These are phyloP conservation scores for Selene dorsalis DNA, from an alignment of 2,797 vertebrate species.

Conservation along the genomic window DNA sequence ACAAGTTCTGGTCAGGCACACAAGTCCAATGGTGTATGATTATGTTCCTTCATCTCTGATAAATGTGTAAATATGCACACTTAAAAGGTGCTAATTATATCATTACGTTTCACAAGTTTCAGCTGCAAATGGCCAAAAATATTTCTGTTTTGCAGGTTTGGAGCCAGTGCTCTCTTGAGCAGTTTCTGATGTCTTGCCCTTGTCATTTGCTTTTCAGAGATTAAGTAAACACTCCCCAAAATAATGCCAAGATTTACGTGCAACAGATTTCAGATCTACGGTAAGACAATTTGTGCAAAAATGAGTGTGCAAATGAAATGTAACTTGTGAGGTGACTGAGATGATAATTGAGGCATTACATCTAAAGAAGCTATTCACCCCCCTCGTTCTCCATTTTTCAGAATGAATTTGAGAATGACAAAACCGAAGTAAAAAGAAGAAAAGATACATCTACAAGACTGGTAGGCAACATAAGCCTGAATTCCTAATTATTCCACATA, in stretches of 20 bases:
- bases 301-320: not conserved
- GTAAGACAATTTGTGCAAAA: not conserved
- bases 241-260: not conserved
- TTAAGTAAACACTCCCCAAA: not conserved
- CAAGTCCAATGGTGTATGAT: not conserved
- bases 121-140: not conserved
- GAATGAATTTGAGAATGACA: not conserved
- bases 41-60: not conserved
- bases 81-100: not conserved
- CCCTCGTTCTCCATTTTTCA: not conserved
- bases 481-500: conserved; percentile 51
- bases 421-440: not conserved
- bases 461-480: conserved; percentile 13
- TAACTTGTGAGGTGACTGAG: too few species aligned
- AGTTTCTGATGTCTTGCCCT: not conserved
- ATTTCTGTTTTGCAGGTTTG: not conserved
- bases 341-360: not conserved
- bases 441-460: not conserved
- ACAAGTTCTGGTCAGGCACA: too few species aligned
- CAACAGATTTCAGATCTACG: not conserved
- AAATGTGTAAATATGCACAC: not conserved
- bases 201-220: not conserved
- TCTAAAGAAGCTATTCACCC: not conserved
- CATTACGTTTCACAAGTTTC: not conserved
- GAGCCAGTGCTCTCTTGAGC: not conserved